These are phyloP conservation scores for Lagocephalus sceleratus DNA, from an alignment of 2,797 vertebrate genomes.

Conservation along the genomic window DNA sequence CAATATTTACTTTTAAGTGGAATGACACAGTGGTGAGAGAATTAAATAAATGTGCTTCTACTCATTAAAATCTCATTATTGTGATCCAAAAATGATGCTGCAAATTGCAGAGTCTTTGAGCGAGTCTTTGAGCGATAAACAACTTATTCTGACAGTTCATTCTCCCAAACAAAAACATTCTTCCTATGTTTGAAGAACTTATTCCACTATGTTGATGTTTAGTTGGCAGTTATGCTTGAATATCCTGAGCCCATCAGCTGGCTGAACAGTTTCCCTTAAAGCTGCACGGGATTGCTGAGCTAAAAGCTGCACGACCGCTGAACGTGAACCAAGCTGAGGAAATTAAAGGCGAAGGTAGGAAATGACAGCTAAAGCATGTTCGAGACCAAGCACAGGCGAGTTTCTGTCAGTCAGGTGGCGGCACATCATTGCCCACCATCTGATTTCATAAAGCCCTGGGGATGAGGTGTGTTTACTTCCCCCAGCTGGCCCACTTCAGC, in stretches of 20 bases:
- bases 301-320: too few species aligned
- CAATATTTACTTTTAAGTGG: not conserved
- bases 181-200: not conserved
- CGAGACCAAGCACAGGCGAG: slow-evolving; percentile 59
- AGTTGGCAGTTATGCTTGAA: slow-evolving; percentile 27
- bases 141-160: too few species aligned
- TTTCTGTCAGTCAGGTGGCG: slow-evolving; percentile 68
- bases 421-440: slow-evolving; percentile 64
- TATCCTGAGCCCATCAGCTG: slow-evolving; percentile 20
- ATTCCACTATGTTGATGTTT: not conserved
- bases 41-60: too few species aligned
- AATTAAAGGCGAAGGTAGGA: slow-evolving; percentile 80
- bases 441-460: slow-evolving; percentile 60
- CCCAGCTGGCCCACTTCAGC: slow-evolving; percentile 61
- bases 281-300: slow-evolving; percentile 28
- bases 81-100: too few species aligned
- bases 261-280: slow-evolving; percentile 26
- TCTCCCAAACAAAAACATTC: too few species aligned
- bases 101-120: too few species aligned
- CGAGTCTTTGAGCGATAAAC: too few species aligned
- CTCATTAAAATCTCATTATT: too few species aligned
- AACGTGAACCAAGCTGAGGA: slow-evolving; percentile 64
- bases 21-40: too few species aligned
- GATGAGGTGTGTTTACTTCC: slow-evolving; percentile 68
- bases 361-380: slow-evolving; percentile 72